Percentiles rank a stretch among this genome's conserved stretches.
phyloP scores from a whole-genome alignment of 2,888 invertebrate genomes.

The Clivina fossor region DNA sequence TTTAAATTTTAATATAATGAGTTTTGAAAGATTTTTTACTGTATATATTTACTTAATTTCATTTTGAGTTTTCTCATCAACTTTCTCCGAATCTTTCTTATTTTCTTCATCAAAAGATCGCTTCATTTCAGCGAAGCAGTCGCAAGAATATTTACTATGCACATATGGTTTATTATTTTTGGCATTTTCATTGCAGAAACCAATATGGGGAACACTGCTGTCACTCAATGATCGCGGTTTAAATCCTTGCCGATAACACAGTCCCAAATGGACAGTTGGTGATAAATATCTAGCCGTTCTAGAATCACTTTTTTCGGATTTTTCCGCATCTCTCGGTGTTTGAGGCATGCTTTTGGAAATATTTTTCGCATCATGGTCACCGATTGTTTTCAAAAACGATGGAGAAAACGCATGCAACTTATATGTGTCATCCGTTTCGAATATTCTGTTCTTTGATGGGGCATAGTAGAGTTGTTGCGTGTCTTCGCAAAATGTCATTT shows the following conservation, averaged over 20 bases:
- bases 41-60: constrained; percentile 9
- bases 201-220: constrained; percentile 22
- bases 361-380: constrained; percentile 25
- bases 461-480: constrained; percentile 36
- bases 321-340: constrained; percentile 13
- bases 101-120: constrained; percentile 25
- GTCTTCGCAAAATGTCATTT: constrained; percentile 35
- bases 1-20: too few relatives aligned
- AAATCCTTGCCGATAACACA: constrained; percentile 20
- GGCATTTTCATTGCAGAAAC: constrained; percentile 19
- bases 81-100: constrained; percentile 17
- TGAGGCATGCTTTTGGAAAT: constrained; percentile 25
- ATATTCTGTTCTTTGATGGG: constrained; percentile 36
- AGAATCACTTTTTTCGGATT: background rate
- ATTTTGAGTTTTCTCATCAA: constrained; percentile 23
- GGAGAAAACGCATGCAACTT: constrained; percentile 23
- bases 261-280: constrained; percentile 15
- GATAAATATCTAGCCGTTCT: constrained; percentile 8
- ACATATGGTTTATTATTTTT: constrained; percentile 16
- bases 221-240: constrained; percentile 21
- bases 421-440: constrained; percentile 25
- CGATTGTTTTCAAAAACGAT: constrained; percentile 23
- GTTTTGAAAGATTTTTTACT: too few relatives aligned
- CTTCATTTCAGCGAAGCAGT: constrained; percentile 20
- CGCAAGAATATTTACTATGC: constrained; percentile 27